phyloP scores from a whole-genome alignment of 2,797 vertebrate species.

The Coregonus suidteri region DNA sequence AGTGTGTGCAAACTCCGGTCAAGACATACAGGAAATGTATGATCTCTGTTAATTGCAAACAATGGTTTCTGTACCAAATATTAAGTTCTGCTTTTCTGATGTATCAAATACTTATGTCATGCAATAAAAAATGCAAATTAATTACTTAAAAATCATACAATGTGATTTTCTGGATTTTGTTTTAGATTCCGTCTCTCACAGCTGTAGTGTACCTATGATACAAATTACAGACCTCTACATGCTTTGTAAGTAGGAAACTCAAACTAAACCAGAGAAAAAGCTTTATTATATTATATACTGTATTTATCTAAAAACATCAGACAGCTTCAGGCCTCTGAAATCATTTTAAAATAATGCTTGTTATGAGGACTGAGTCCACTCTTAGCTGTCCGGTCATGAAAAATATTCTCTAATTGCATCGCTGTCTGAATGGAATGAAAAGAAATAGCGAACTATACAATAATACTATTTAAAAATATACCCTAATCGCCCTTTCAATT shows the following conservation, averaged over 20 bases:
- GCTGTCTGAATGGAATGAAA: constrained; percentile 29
- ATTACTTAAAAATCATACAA: no score
- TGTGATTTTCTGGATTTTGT: no score
- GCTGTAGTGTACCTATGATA: no score
- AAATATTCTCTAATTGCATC: constrained; percentile 27
- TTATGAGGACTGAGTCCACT: constrained; percentile 30
- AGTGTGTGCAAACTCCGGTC: no score
- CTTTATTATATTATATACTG: not conserved
- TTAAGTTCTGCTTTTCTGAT: no score
- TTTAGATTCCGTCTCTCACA: no score
- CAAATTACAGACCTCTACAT: no score
- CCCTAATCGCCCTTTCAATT: constrained; percentile 49
- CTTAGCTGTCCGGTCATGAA: constrained; percentile 29
- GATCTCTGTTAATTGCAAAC: no score
- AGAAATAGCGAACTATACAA: constrained; percentile 46
- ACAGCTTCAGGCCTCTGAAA: not conserved
- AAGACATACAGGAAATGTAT: no score
- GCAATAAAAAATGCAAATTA: no score
- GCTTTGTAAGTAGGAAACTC: not conserved
- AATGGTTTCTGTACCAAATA: no score
- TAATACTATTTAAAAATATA: constrained; percentile 44
- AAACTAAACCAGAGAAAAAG: not conserved
- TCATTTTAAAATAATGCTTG: not conserved
- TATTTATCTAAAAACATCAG: not conserved
- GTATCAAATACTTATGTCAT: no score